phyloP scores from a whole-genome alignment of 2,888 invertebrate genomes.

The Oxyteleia sp. region DNA sequence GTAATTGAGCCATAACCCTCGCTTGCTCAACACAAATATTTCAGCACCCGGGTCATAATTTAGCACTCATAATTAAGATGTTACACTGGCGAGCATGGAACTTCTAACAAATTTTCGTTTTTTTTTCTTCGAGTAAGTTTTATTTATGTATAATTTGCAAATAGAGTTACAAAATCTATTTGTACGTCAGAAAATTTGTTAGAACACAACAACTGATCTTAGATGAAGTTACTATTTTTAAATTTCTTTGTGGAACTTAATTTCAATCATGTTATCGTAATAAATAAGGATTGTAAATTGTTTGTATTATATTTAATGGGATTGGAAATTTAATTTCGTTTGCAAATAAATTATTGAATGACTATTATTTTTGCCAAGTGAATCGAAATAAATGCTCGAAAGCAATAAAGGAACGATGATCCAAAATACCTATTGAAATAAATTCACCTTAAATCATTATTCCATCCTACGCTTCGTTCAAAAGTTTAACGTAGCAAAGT shows the following conservation, averaged over 20 bases:
- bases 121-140: conserved; percentile 23
- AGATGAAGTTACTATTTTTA: background rate
- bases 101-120: conserved; percentile 22
- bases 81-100: conserved; percentile 42
- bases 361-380: conserved; percentile 2
- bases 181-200: background rate
- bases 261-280: background rate
- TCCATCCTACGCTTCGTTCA: conserved; percentile 5
- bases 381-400: conserved; percentile 6
- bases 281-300: background rate
- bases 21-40: conserved; percentile 84
- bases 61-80: conserved; percentile 85
- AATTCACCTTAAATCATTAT: conserved; percentile 19
- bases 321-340: background rate
- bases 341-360: background rate
- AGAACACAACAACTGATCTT: background rate
- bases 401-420: background rate
- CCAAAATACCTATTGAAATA: conserved; percentile 9
- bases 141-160: background rate
- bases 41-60: conserved; percentile 85
- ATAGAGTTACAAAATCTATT: background rate
- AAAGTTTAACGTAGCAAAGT: conserved; percentile 11
- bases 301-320: background rate
- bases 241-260: background rate
- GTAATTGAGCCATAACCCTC: conserved; percentile 86